These are phyloP conservation scores for Conistra vaccinii DNA, from an alignment of 2,888 invertebrate genomes.

Conservation along the genomic window DNA sequence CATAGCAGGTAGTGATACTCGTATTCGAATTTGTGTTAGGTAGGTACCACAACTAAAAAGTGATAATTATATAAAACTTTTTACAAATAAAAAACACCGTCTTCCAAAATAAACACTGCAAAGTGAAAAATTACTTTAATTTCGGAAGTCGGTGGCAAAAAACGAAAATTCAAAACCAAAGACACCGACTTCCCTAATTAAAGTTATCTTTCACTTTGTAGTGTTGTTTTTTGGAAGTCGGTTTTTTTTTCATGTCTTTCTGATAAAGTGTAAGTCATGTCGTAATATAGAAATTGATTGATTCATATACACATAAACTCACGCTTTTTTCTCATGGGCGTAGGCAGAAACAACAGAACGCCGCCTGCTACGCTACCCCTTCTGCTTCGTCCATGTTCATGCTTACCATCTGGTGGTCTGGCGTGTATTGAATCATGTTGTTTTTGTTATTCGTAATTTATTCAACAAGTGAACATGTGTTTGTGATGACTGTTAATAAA, in stretches of 20 bases:
- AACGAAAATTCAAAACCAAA: no score
- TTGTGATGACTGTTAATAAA: constrained; percentile 7
- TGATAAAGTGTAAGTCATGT: not conserved
- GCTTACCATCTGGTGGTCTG: not conserved
- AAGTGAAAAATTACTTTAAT: no score
- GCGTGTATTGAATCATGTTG: constrained; percentile 4
- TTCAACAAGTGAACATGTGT: constrained; percentile 10
- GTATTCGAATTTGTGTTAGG: no score
- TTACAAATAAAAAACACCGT: no score
- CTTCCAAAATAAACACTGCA: no score
- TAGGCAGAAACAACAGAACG: not conserved
- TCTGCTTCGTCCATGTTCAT: not conserved
- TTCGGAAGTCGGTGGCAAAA: no score
- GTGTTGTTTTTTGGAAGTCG: no score
- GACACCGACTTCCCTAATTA: no score
- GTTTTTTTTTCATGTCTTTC: not conserved
- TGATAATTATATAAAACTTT: no score
- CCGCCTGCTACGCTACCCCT: not conserved
- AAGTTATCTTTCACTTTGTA: no score
- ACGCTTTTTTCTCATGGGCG: not conserved
- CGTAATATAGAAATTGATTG: not conserved
- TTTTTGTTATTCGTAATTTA: constrained; percentile 12
- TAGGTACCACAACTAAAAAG: no score
- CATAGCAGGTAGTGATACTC: no score
- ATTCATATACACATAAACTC: not conserved